Base-by-base conservation (phyloP, 2,113 vertebrate species). In the Malaclemys terrapin region DNA sequence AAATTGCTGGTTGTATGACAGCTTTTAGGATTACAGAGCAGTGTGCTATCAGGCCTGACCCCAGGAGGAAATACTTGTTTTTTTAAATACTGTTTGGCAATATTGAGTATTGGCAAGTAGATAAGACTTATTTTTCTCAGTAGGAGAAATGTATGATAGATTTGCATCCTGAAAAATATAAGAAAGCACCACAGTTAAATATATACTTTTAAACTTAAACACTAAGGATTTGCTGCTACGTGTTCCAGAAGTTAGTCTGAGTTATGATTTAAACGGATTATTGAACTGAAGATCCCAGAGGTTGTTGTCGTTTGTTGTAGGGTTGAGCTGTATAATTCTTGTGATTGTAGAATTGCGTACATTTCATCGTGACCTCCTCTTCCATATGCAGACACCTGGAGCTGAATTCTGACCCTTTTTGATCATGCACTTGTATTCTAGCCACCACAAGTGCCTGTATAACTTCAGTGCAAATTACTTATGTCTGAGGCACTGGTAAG, bases 201-300 rank as follows among this genome's bases (percentile, higher is more conserved):
- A 45, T 50, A 4, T 82, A 9, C 20, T 87, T 91, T 91, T 80
- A 65, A 95, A 35, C 12, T 80, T 89, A 27, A 89, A 82, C n/a
- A 25, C 20, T 35, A 72, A 56, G 90, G 13, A 52, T 94, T 6
- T 6, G 27, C 8, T 88, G 54, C 54, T 92, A n/a, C 42, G 85
- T 91, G 45, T 59, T 91, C 87, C 82, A 83, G 59, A 88, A 89
- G 53, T 84, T 95, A 93, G 72, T 29, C 59, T 50, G 31, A 91
- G 56, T 80, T 87, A 2, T 90, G 82, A 93, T 97, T 95, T 93
- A 89, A 89, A 82, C n/a, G 31, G 13, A 92, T 90, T 87, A 84
- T 90, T 96, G 82, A 92, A 89, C n/a, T 75, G 7, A 84, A 93
- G 96, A 91, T 94, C 89, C 69, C n/a, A 53, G 72, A 93, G 79